Evolutionary conservation across 2,888 invertebrate species (phyloP), one percentile per base, ranked within the genome.

Genomic region (Zygothrica quintamaculata): DNA sequence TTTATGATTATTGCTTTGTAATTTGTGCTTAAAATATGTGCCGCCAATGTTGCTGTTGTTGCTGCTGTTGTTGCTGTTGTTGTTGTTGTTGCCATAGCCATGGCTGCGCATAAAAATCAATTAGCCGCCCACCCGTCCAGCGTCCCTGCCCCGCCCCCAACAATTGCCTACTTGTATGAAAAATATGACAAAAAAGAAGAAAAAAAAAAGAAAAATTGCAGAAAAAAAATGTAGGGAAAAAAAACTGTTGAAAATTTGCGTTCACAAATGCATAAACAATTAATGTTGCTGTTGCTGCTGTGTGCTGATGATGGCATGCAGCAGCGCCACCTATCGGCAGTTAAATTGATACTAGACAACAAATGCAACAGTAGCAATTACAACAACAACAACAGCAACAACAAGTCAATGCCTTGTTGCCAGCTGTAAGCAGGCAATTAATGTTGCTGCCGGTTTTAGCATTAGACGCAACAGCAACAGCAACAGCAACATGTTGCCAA

Each of bases 251-350:
- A 40, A 53, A 68, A 60, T 73, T 47, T 56, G 56, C 31, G 40
- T 58, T 52, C 34, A 50, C 26, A 61, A 59, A 69, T 59, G 64
- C 62, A 72, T 60, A 62, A 77, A 77, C 78, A 79, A 80, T 78
- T 81, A 77, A 74, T 76, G 69, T 66, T 72, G 69, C 60, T 67
- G 71, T 40, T 55, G 53, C 33, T 55, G 61, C 22, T 33, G 56
- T 48, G n/a, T 67, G 72, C 50, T 31, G 78, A 52, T 82, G 77
- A 77, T 78, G 76, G 77, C 84, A 72, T 69, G 78, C 81, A 64
- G 67, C 88, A 82, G 89, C 77, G 87, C 76, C 78, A 84, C 77
- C 88, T 82, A 88, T 88, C 87, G 88, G 68, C 85, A 87, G 84
- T 76, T 74, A 64, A 72, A 73, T 76, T 72, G 77, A 75, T 73